A percentile compares a stretch with the other conserved stretches of the same genome.
Evolutionary conservation across 1,140 invertebrate species (phyloP).

Genomic region (Zaprionus gabonicus): DNA sequence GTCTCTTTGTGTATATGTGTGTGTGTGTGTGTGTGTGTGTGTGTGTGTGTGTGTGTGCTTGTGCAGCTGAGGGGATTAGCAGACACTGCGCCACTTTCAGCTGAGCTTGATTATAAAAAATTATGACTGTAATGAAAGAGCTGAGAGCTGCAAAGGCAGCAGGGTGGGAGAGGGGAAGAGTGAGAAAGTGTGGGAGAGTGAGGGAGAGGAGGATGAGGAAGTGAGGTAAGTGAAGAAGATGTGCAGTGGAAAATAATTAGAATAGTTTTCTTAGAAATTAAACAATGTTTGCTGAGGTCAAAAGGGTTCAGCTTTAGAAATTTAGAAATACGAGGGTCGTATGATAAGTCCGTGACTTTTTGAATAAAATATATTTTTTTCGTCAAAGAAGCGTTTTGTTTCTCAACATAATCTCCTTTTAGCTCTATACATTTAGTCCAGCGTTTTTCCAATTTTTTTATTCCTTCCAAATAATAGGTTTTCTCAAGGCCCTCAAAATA

Average conservation of each 20-base stretch:
- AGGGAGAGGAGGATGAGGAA: neutral
- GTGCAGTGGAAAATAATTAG: constrained; percentile 1
- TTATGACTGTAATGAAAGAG: neutral
- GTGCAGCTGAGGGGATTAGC: constrained; percentile 1
- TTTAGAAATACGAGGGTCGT: too few species aligned
- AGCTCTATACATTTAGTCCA: too few species aligned
- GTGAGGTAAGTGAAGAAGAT: neutral
- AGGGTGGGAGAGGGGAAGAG: neutral
- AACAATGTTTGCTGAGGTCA: constrained; percentile 3
- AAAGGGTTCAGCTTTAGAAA: neutral
- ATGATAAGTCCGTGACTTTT: too few species aligned
- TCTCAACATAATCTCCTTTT: too few species aligned
- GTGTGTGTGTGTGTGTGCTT: neutral
- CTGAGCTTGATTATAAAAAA: constrained; percentile 4
- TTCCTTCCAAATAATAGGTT: too few species aligned
- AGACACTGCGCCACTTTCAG: constrained; percentile 7
- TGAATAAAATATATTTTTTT: too few species aligned
- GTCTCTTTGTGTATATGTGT: neutral
- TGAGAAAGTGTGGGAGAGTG: neutral
- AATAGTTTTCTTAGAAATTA: constrained; percentile 3
- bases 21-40: neutral
- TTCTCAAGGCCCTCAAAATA: too few species aligned
- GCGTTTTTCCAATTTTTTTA: too few species aligned
- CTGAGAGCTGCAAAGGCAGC: neutral
- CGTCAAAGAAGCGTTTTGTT: too few species aligned